Base-by-base conservation (phyloP, 2,888 invertebrate genomes). In the Bimastos eiseni region DNA sequence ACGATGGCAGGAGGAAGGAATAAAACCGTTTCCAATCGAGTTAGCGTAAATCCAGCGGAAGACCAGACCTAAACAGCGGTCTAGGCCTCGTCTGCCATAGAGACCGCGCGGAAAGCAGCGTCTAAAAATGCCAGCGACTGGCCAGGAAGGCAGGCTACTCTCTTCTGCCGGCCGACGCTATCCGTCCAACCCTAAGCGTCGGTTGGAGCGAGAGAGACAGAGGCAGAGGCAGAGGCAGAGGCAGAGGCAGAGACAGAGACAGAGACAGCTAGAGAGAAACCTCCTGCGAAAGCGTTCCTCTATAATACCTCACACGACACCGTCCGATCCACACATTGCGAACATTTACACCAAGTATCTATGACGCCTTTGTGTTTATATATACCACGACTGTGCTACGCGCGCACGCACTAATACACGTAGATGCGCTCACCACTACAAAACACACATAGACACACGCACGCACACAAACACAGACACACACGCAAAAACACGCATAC, bases 1-100 rank as follows among this genome's bases (percentile, higher is more conserved):
- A n/a, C n/a, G 70, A 70, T n/a, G 70, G n/a, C 30, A n/a, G n/a
- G n/a, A 70, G n/a, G 49, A 49, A 17, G 49, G 49, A 49, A 11
- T 30, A 70, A 8, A 8, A 70, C 30, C 70, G n/a, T 70, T 70
- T 70, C 70, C 70, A n/a, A n/a, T 70, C 8, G n/a, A n/a, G 70
- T 70, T 70, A n/a, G 70, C n/a, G n/a, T 70, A 70, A 70, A 70
- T 70, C 70, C 70, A 70, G 70, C 30, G 70, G n/a, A 70, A 70
- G n/a, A 70, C n/a, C n/a, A 6, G 70, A 11, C n/a, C 70, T 30
- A 70, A 70, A n/a, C 70, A 70, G 70, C n/a, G 21, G 19, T 49
- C 70, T n/a, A 70, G 70, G n/a, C 70, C 70, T 70, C 49, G 21
- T 21, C 21, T 70, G n/a, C n/a, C 13, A 70, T 8, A 70, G n/a